phyloP scores from a whole-genome alignment of 2,113 vertebrate species.

The Catagonus wagneri region DNA sequence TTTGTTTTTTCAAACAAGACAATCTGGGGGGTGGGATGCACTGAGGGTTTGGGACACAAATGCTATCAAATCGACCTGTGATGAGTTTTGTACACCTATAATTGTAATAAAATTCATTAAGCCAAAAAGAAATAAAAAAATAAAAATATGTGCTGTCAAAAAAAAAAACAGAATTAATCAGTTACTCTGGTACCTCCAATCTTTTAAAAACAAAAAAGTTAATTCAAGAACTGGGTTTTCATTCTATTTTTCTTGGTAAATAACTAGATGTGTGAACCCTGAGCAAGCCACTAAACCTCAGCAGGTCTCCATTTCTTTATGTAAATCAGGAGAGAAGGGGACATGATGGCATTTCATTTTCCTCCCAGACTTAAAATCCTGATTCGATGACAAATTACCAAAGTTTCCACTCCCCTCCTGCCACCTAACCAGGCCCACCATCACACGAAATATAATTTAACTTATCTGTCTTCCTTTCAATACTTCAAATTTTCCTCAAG shows the following conservation, averaged over 20 bases:
- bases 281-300: not conserved
- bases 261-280: not conserved
- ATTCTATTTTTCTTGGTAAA: conserved; percentile 30
- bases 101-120: too few relatives aligned
- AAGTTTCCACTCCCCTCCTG: not conserved
- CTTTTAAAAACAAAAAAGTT: not conserved
- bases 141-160: too few relatives aligned
- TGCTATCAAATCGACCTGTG: too few relatives aligned
- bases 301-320: not conserved
- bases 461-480: conserved; percentile 31
- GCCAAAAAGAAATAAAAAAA: too few relatives aligned
- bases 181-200: not conserved
- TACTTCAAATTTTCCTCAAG: conserved; percentile 61
- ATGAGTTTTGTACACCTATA: too few relatives aligned
- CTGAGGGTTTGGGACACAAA: too few relatives aligned
- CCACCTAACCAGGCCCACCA: not conserved
- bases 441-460: conserved; percentile 49
- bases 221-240: conserved; percentile 1
- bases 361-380: not conserved
- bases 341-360: not conserved
- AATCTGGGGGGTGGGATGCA: too few relatives aligned
- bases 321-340: not conserved
- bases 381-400: not conserved
- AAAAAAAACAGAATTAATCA: too few relatives aligned
- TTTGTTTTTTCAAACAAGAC: too few relatives aligned